Evolutionary conservation across 2,888 invertebrate genomes (phyloP).

Genomic region (Lepetodrilus schrolli): DNA sequence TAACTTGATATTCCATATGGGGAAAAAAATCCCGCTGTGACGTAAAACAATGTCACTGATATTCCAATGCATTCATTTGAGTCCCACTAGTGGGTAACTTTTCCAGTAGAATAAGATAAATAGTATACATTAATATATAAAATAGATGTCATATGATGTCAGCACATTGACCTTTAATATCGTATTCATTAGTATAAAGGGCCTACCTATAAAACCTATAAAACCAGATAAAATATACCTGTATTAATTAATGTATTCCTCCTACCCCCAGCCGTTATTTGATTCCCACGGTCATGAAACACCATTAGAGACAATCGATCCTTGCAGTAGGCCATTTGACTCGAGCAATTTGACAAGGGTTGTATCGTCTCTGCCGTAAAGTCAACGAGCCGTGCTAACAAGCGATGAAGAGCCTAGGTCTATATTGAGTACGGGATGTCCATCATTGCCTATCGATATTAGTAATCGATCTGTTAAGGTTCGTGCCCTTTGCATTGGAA

Average conservation of each 20-base stretch:
- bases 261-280: not conserved
- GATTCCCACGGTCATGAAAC: slow-evolving; percentile 17
- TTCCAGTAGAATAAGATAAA: no score
- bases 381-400: slow-evolving; percentile 2
- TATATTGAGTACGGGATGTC: not conserved
- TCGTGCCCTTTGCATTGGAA: no score
- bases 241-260: not conserved
- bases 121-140: no score
- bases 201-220: not conserved
- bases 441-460: not conserved
- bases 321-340: not conserved
- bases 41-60: no score
- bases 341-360: not conserved
- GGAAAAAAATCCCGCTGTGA: no score
- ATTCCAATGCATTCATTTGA: no score
- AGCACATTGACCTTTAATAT: no score
- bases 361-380: not conserved
- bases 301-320: slow-evolving; percentile 6
- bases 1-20: no score
- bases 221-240: not conserved
- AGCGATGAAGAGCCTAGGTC: not conserved
- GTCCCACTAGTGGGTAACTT: no score
- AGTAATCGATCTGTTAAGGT: no score
- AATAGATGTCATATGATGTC: no score
- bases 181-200: no score